A percentile compares a stretch with the other conserved stretches of the same genome.
phyloP scores from a whole-genome alignment of 2,113 vertebrate species.

The Theristicus caerulescens region DNA sequence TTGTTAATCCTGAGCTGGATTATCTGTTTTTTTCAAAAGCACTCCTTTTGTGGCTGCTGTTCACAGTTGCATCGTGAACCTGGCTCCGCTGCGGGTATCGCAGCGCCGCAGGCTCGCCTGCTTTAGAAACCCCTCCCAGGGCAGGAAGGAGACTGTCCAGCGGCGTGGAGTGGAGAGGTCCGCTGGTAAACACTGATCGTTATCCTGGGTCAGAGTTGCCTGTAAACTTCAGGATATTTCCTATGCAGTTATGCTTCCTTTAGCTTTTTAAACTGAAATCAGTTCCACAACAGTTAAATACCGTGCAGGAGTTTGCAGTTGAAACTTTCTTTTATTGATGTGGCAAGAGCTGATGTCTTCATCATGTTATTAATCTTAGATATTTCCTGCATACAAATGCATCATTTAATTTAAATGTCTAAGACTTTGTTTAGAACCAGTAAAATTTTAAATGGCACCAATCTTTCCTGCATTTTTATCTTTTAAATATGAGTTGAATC shows the following conservation, averaged over 20 bases:
- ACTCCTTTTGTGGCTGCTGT: background rate
- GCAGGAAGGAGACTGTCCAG: background rate
- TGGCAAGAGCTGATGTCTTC: background rate
- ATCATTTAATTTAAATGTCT: background rate
- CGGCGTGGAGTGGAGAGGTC: rapidly evolving
- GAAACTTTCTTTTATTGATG: background rate
- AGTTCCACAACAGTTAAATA: background rate
- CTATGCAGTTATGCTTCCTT: background rate
- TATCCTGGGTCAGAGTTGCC: background rate
- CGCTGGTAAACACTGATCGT: background rate
- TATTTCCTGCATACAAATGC: background rate
- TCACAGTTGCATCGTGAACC: background rate
- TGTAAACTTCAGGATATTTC: background rate
- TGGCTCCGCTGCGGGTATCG: background rate
- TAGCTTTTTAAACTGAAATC: background rate
- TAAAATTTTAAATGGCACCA: background rate
- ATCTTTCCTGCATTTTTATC: background rate
- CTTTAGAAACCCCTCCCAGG: background rate
- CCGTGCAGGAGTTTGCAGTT: background rate
- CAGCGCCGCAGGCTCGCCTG: background rate
- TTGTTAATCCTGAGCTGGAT: constrained; percentile 43
- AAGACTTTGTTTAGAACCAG: background rate
- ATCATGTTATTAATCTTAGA: background rate
- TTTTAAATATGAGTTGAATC: background rate
- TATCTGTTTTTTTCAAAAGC: background rate